Evolutionary conservation across 2,113 vertebrate genomes (phyloP).

Genomic region (Pachycephala philippinensis): DNA sequence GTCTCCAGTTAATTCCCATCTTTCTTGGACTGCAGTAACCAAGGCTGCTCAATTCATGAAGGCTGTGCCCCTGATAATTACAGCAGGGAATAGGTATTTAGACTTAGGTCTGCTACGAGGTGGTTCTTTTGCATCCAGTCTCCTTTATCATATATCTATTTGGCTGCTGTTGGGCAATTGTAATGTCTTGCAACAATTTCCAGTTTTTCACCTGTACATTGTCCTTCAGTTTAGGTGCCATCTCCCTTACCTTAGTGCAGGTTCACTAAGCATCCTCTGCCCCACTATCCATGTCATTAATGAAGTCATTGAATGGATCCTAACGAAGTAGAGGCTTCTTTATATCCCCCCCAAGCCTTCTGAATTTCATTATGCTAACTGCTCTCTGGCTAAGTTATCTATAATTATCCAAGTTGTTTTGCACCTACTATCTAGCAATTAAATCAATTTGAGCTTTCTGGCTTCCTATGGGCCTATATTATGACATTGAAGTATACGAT

Average conservation of each 20-base stretch:
- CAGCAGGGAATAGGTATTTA: neutral
- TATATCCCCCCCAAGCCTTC: neutral
- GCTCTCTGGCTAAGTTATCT: neutral
- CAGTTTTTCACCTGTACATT: neutral
- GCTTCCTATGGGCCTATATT: neutral
- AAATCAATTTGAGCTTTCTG: neutral
- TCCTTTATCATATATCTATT: neutral
- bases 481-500: neutral
- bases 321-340: neutral
- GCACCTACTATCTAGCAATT: neutral
- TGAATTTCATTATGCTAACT: neutral
- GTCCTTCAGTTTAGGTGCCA: neutral
- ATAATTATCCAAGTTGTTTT: neutral
- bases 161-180: neutral
- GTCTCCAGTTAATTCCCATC: neutral
- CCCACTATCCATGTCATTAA: neutral
- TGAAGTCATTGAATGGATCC: neutral
- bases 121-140: neutral
- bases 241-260: neutral
- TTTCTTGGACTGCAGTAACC: neutral
- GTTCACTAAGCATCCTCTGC: neutral
- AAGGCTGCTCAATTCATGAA: neutral
- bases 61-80: neutral
- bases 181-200: neutral
- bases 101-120: neutral